Evolutionary conservation across 2,888 invertebrate genomes (phyloP), one percentile per base, ranked within the genome.

Genomic region (Andrena marginata): DNA sequence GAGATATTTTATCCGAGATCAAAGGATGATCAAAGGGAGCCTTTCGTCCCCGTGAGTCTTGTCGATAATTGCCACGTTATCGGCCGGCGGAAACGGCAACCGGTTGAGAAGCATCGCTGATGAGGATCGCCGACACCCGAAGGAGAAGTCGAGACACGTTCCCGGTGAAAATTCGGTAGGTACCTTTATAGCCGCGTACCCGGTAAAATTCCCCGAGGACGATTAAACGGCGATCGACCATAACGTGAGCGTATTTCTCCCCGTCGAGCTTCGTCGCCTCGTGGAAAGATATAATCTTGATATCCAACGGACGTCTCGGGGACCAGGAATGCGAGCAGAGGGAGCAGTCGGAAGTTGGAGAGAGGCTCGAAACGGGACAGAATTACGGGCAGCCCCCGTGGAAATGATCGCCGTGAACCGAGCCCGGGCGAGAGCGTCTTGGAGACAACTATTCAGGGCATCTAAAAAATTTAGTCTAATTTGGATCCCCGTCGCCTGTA

Each of bases 401-500:
- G 33, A 75, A 75, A 67, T 31, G 48, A 3, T 65, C n/a, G 10
- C 1, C 33, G 49, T 5, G 23, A 4, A 1, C 7, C 51, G n/a
- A 7, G 0, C 1, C 8, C 54, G 42, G 16, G 29, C 42, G 8
- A 13, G 16, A 13, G 35, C 56, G 33, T 71, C 26, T 60, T 56
- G 48, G n/a, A 54, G 68, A 74, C 42, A 64, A 54, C 48, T 56
- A 54, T 78, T 49, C 62, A 23, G 6, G 33, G 65, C 29, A 31
- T 64, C 48, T 84, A 76, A 84, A 82, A 84, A 79, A 82, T 84
- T 76, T 56, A 84, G 75, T 79, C 76, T 79, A 84, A 84, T 84
- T 79, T 69, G 48, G 74, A 35, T 5, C 20, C 10, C 35, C 20
- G 77, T 64, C 73, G 10, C 56, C 7, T 59, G 64, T 31, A 23